Base-by-base conservation (phyloP, 2,888 invertebrate genomes). In the Xylocampa areola region DNA sequence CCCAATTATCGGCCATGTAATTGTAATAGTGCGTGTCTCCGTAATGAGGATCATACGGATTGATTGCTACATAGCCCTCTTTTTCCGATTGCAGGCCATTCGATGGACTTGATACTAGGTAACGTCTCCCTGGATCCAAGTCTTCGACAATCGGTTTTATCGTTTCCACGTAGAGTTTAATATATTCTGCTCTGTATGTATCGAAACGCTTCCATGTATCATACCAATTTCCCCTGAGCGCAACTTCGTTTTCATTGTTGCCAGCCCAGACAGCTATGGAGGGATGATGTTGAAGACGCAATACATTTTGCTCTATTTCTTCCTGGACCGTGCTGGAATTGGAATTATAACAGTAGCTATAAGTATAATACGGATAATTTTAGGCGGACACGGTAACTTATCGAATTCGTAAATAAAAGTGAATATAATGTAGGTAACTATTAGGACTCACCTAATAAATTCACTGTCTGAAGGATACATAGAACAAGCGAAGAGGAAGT, bases 171-270 rank as follows among this genome's bases (percentile, higher is more conserved):
- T 99, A 99, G 0, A 99, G 94, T 77, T 95, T 95, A 0, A 97
- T 89, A 80, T 98, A 99, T 82, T 99, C 98, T 0, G 87, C 76
- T 77, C 96, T 95, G 79, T 96, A 97, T 45, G 91, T 87, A 0
- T 90, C 73, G 66, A 94, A 94, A 10, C 95, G 80, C 0, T 73
- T 45, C 0, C 80, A 73, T 0, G 96, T 96, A 1, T 85, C 83
- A 82, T 97, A 96, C 99, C 98, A 99, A 84, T 97, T 96, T 33
- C 96, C 96, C 39, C 96, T 94, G 4, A 99, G 85, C 0, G 98
- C 99, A 3, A 96, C 97, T 92, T 99, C 99, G 82, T 99, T 99
- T 90, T 99, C 99, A 85, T 99, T 99, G 87, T 99, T 99, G 3
- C 97, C 98, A n/a, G 98, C 97, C 96, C 98, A 99, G 0, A 99